Evolutionary conservation across 2,797 vertebrate genomes (phyloP).

Genomic region (Sebastes miniatus): DNA sequence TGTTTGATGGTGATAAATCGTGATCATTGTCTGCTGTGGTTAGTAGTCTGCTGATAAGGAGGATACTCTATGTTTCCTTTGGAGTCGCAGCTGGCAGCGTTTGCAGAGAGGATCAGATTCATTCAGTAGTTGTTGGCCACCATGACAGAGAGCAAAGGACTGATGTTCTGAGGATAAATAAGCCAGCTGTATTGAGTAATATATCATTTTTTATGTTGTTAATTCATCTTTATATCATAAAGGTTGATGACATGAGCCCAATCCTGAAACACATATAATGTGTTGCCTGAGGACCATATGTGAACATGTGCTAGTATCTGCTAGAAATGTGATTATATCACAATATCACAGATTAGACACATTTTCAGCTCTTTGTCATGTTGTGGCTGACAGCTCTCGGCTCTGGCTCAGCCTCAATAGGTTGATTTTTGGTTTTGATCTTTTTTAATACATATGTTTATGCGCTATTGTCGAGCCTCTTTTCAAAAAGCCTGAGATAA

Average conservation of each 20-base stretch:
- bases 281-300: conserved; percentile 1
- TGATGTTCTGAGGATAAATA: conserved; percentile 44
- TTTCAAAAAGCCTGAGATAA: not conserved
- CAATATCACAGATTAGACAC: not conserved
- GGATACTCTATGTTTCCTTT: conserved; percentile 32
- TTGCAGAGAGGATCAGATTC: conserved; percentile 39
- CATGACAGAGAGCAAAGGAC: conserved; percentile 41
- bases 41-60: conserved; percentile 43
- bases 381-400: not conserved
- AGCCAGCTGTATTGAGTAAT: conserved; percentile 19
- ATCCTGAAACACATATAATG: conserved; percentile 20
- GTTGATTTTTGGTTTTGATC: not conserved
- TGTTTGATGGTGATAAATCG: conserved; percentile 36
- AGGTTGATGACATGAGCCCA: conserved; percentile 15
- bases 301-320: not conserved
- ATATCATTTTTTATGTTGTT: conserved; percentile 30
- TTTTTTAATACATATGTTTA: not conserved
- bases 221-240: conserved; percentile 46
- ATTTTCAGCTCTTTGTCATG: not conserved
- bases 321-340: not conserved
- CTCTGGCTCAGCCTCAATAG: not conserved
- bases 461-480: not conserved
- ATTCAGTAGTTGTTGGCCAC: conserved; percentile 37
- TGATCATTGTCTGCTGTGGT: conserved; percentile 40
- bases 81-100: conserved; percentile 54